A percentile compares a stretch with the other conserved stretches of the same genome.
Evolutionary conservation across 2,888 invertebrate genomes (phyloP).

Genomic region (Drosophila prostipennis): DNA sequence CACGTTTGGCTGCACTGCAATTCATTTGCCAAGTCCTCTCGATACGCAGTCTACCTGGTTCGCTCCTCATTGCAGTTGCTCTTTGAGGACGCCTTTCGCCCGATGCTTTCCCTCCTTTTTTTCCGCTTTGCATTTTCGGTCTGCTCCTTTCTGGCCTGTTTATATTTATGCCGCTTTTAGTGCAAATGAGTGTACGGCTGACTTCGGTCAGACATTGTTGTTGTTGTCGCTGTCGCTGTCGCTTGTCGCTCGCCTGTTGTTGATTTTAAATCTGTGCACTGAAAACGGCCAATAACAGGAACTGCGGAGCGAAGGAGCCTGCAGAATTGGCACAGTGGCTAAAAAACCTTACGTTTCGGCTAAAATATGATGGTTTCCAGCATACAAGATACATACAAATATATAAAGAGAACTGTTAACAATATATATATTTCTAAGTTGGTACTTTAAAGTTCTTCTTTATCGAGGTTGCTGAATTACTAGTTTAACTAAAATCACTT

Average conservation of each 20-base stretch:
- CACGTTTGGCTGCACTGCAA: conserved; percentile 58
- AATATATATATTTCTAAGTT: too few relatives aligned
- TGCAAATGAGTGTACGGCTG: conserved; percentile 57
- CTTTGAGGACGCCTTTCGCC: conserved; percentile 16
- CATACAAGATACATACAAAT: too few relatives aligned
- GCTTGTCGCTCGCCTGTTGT: conserved; percentile 56
- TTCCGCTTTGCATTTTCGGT: conserved; percentile 11
- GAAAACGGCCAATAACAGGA: conserved; percentile 54
- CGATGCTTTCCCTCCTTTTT: neutral
- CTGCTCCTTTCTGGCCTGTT: conserved; percentile 41
- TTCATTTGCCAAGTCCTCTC: conserved; percentile 54
- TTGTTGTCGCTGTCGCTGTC: conserved; percentile 22
- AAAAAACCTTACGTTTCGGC: neutral
- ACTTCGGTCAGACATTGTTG: conserved; percentile 61
- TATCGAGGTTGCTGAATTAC: too few relatives aligned
- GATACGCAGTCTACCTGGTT: conserved; percentile 43
- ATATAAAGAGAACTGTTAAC: too few relatives aligned
- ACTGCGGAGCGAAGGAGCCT: conserved; percentile 35
- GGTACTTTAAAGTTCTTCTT: too few relatives aligned
- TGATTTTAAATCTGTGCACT: conserved; percentile 70
- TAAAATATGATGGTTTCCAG: neutral
- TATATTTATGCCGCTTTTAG: conserved; percentile 75
- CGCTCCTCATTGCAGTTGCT: conserved; percentile 39
- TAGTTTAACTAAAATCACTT: too few relatives aligned
- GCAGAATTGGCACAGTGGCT: conserved; percentile 28